Percentiles rank a stretch among this genome's conserved stretches.
Evolutionary conservation across 2,888 invertebrate genomes (phyloP).

Genomic region (Periphyllus acericola): DNA sequence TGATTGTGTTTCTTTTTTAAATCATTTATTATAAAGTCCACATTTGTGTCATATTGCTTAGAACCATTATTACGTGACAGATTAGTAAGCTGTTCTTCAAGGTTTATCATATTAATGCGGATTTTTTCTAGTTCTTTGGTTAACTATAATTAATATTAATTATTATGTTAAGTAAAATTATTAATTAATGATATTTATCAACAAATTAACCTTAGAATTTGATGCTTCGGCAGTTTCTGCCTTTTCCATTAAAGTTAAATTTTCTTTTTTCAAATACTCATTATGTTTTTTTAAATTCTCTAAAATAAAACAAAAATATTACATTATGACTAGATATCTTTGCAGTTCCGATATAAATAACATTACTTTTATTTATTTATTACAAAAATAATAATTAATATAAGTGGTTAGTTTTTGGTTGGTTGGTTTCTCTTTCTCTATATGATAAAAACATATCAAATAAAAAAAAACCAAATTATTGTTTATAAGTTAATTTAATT

Average conservation of each 20-base stretch:
- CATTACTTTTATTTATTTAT: not conserved
- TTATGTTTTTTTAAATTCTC: slow-evolving; percentile 41
- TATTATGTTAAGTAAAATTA: not conserved
- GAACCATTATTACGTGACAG: slow-evolving; percentile 48
- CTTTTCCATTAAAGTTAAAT: slow-evolving; percentile 10
- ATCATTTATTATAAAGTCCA: slow-evolving; percentile 44
- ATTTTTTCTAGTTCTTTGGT: slow-evolving; percentile 45
- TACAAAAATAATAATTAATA: no score
- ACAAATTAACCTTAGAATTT: slow-evolving; percentile 20
- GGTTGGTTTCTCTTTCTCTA: no score
- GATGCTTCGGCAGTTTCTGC: slow-evolving; percentile 32
- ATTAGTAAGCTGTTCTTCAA: slow-evolving; percentile 54
- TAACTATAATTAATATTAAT: slow-evolving; percentile 36
- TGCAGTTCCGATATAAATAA: not conserved
- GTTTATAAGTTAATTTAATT: no score
- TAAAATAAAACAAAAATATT: slow-evolving; percentile 12
- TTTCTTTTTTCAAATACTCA: slow-evolving; percentile 50
- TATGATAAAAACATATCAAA: no score
- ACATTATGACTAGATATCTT: not conserved
- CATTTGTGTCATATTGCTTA: slow-evolving; percentile 51
- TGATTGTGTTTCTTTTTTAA: slow-evolving; percentile 54
- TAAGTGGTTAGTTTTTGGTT: no score
- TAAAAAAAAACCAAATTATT: no score
- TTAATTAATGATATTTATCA: not conserved
- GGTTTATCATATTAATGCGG: slow-evolving; percentile 38